These are phyloP conservation scores for Melinopterus prodromus DNA, from an alignment of 2,888 invertebrate species.

Conservation along the genomic window DNA sequence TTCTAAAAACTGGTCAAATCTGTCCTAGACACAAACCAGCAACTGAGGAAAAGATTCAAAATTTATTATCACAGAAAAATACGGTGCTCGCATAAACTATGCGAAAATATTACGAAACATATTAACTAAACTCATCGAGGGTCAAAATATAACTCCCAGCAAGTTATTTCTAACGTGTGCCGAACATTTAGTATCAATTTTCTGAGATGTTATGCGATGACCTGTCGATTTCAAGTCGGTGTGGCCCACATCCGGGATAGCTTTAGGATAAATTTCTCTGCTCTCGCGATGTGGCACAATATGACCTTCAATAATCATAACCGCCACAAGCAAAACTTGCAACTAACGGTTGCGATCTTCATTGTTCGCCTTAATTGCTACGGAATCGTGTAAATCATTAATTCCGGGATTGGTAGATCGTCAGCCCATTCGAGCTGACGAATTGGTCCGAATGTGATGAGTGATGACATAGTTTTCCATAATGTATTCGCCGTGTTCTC, in stretches of 20 bases:
- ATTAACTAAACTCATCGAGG: no score
- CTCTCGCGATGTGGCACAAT: not conserved
- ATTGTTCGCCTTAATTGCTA: not conserved
- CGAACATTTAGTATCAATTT: not conserved
- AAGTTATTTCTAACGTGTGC: not conserved
- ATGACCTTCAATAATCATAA: conserved; percentile 4
- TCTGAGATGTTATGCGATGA: not conserved
- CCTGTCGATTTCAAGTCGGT: not conserved
- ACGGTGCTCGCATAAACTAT: no score
- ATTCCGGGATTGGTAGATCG: not conserved
- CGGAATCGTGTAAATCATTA: not conserved
- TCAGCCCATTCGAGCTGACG: not conserved
- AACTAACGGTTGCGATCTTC: conserved; percentile 4
- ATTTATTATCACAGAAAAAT: no score
- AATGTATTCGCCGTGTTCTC: not conserved
- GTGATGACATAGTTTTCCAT: not conserved
- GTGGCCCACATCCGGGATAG: not conserved
- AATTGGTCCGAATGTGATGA: not conserved
- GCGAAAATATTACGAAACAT: no score
- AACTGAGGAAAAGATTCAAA: no score
- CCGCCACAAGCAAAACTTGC: not conserved
- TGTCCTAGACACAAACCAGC: no score
- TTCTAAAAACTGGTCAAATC: no score
- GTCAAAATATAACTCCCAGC: not conserved
- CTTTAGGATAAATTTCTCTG: not conserved